phyloP scores from a whole-genome alignment of 2,888 invertebrate species.

The Hybos culiciformis region DNA sequence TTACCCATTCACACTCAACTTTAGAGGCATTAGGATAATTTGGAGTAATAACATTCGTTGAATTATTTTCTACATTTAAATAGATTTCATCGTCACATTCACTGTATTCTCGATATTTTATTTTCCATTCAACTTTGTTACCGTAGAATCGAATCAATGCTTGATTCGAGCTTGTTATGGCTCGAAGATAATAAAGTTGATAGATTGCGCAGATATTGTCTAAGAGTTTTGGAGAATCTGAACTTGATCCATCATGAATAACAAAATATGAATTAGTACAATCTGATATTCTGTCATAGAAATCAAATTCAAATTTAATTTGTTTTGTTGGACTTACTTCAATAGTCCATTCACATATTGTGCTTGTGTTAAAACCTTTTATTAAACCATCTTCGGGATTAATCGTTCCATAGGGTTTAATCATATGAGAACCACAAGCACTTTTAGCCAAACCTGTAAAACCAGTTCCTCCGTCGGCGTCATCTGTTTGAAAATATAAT shows the following conservation, averaged over 20 bases:
- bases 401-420: too few species aligned
- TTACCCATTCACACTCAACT: slow-evolving; percentile 69
- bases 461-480: too few species aligned
- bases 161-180: slow-evolving; percentile 52
- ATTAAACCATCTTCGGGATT: neutral
- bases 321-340: slow-evolving; percentile 57
- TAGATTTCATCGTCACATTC: slow-evolving; percentile 53
- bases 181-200: slow-evolving; percentile 31
- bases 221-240: slow-evolving; percentile 59
- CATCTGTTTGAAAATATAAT: slow-evolving; percentile 52
- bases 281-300: slow-evolving; percentile 34
- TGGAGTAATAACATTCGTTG: slow-evolving; percentile 50
- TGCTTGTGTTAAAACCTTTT: slow-evolving; percentile 9
- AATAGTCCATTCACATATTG: slow-evolving; percentile 59
- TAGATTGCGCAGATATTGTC: too few species aligned
- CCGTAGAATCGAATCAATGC: slow-evolving; percentile 36
- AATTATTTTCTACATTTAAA: slow-evolving; percentile 19
- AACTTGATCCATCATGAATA: slow-evolving; percentile 56
- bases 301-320: slow-evolving; percentile 50
- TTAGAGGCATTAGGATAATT: slow-evolving; percentile 73
- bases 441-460: too few species aligned
- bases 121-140: slow-evolving; percentile 17
- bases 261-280: slow-evolving; percentile 36
- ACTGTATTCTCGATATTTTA: slow-evolving; percentile 24
- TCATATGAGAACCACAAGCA: too few species aligned